Evolutionary conservation across 2,113 vertebrate species (phyloP).

Genomic region (Tringa solitaria): DNA sequence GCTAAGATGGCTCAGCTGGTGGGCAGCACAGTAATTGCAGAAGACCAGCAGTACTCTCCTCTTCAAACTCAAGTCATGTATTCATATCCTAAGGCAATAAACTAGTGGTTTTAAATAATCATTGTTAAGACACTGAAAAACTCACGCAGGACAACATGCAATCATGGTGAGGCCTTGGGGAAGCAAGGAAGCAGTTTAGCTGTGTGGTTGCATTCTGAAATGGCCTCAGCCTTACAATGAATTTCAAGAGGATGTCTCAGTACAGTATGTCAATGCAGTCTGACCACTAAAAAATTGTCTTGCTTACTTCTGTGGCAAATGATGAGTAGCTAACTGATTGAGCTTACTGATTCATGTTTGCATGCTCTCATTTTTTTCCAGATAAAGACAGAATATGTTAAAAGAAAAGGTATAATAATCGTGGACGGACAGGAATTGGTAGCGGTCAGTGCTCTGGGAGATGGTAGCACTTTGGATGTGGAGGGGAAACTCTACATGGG

Average conservation of each 20-base stretch:
- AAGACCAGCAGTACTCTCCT: background rate
- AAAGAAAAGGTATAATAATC: conserved; percentile 76
- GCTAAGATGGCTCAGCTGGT: background rate
- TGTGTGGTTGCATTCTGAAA: background rate
- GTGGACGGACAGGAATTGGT: conserved; percentile 74
- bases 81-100: background rate
- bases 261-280: background rate
- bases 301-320: background rate
- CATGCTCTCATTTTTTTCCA: conserved; percentile 1
- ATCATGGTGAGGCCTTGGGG: background rate
- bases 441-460: conserved; percentile 71
- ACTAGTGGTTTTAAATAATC: background rate
- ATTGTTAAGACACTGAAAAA: background rate
- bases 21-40: background rate
- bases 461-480: conserved; percentile 85
- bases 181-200: background rate
- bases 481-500: conserved; percentile 86
- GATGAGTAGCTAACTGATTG: background rate
- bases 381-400: conserved; percentile 80
- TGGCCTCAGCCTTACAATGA: background rate
- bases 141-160: background rate
- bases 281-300: background rate
- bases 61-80: background rate
- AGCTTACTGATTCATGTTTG: background rate
- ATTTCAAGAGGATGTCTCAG: background rate